Base-by-base conservation (phyloP, 1,140 invertebrate genomes). In the Eufriesea mexicana region DNA sequence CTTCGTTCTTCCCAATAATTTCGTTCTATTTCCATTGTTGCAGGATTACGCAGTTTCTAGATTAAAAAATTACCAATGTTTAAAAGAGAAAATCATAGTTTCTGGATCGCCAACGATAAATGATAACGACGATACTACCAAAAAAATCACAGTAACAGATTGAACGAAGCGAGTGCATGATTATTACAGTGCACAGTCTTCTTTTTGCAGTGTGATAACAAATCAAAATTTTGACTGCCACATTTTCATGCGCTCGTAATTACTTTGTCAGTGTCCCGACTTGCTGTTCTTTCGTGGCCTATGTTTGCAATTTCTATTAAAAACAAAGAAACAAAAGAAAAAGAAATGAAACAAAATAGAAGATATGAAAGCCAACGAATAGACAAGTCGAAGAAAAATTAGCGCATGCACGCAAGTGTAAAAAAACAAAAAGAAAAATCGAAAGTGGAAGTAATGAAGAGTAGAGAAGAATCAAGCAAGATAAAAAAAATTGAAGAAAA, bases 21-120 rank as follows among this genome's bases (percentile, higher is more conserved):
- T 45, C 14, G 0, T 51, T 59, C 10, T 51, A 28, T 47, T 75
- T 14, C 18, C 47, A 23, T 72, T 64, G 59, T 92, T 91, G 12
- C 86, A 96, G 95, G 95, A 96, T 91, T 96, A 96, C 83, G 95
- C 94, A 0, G 90, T 94, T 2, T 94, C 94, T 1, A 92, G 95
- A 75, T 88, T 96, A 18, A 95, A 94, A n/a, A 95, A 94, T 55
- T 96, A 96, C 86, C 93, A 94, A 54, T 90, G 95, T 57, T 85
- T 96, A 12, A 96, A 96, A 85, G 95, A 95, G 66, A 95, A 96
- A 64, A 94, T 96, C 2, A 89, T 95, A 0, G 86, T 89, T 12
- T 91, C 90, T 25, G 90, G 86, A 23, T 84, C 90, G 59, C 67
- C 80, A 10, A 84, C 85, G 25, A 88, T 83, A 9, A 89, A 93